Base-by-base conservation (phyloP, 2,888 invertebrate genomes). In the Rhodophaea formosa region DNA sequence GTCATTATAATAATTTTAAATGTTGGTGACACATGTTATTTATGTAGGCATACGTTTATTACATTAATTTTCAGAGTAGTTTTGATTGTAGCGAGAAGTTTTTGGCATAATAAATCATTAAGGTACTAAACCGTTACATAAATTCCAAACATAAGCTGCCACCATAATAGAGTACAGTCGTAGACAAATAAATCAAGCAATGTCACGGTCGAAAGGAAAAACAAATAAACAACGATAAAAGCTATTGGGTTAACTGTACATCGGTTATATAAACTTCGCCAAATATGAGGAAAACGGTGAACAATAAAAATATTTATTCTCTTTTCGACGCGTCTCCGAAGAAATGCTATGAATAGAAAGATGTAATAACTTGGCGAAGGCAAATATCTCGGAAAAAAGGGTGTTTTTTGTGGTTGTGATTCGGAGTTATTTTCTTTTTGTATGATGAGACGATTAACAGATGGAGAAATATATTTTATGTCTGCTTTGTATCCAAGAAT, bases 181-280 rank as follows among this genome's bases (percentile, higher is more conserved):
- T 17, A 62, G 58, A 57, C 66, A 68, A 72, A 74, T 77, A 79
- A 75, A 75, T 75, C 72, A 65, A 58, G 66, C 70, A 72, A 65
- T 66, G 69, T 71, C 71, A 64, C 58, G 61, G 63, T 44, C 60
- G 61, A 66, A 67, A 69, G 69, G 63, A 71, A 74, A 10, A 71
- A 72, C 69, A 71, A 72, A 72, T 66, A 72, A 75, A 80, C 59
- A 62, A 66, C 69, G 62, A 78, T 74, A 75, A 78, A 77, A 74
- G 65, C 77, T 72, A 75, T 79, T 79, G 65, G 62, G 74, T 71
- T 72, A 76, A 80, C 74, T 76, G 73, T 74, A 74, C 53, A 14
- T 53, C 43, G 29, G 44, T 16, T 43, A 15, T 15, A 44, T 53
- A 44, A 53, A 53, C n/a, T 17, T 43, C 12, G 10, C 16, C 17